Evolutionary conservation across 2,888 invertebrate genomes (phyloP), one percentile per base, ranked within the genome.

Genomic region (Agrypnus murinus): DNA sequence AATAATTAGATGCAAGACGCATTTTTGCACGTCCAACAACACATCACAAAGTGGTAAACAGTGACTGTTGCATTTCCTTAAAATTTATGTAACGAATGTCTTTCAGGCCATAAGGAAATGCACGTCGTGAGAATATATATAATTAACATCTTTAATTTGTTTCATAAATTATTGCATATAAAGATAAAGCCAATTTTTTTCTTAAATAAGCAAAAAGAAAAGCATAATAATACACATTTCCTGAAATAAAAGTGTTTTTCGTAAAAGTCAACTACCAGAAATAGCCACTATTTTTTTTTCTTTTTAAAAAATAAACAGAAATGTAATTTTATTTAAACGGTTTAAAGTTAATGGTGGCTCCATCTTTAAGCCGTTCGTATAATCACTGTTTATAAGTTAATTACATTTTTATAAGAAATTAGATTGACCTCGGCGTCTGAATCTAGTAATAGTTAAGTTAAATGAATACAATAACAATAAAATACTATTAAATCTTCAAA

Each of bases 71-170:
- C 32, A 50, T 50, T 50, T 50, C 50, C 50, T 50, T 50, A 31
- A 50, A 46, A 50, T 50, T 50, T 50, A 50, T 50, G 31, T 50
- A 50, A 50, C 17, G 46, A 8, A 46, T 19, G 46, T n/a, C 48
- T 48, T 25, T 25, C n/a, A 25, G 25, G 38, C 31, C 43, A 59
- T 59, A 59, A 59, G 59, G 59, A 59, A 59, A 59, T 59, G 59
- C 59, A 43, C 12, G 17, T 59, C 59, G 59, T 59, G 59, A 59
- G 59, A 59, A 59, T 43, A 19, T 15, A 14, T 43, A 31, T 17
- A 58, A 58, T 58, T 58, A 58, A 38, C 40, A 58, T 43, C 15
- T 50, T 50, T 50, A 50, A 50, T 50, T 50, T 50, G 12, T 19
- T 50, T 50, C 7, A 31, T 50, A 50, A 50, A 50, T 50, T 50